phyloP scores from a whole-genome alignment of 2,113 vertebrate genomes.

The Grammomys dolichurus region DNA sequence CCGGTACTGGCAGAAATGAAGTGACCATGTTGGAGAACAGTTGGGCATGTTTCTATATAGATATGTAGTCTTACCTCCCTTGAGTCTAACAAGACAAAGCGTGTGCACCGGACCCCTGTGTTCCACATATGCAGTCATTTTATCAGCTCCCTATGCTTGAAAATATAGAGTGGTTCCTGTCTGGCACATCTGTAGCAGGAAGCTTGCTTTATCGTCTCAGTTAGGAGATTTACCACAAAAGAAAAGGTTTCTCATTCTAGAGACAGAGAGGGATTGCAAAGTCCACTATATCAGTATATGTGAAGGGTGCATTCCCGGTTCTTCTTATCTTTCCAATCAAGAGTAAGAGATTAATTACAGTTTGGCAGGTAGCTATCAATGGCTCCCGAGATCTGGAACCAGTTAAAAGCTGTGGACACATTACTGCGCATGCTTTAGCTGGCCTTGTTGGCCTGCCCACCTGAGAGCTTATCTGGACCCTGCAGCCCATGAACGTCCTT shows the following conservation, averaged over 20 bases:
- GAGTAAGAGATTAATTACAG: neutral
- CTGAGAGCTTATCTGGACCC: neutral
- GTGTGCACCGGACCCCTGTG: neutral
- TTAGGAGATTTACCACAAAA: neutral
- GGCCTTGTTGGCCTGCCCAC: neutral
- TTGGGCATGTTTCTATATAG: neutral
- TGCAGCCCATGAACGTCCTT: neutral
- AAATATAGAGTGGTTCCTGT: neutral
- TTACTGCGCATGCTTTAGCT: neutral
- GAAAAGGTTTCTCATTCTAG: neutral
- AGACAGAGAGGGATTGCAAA: neutral
- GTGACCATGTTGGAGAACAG: neutral
- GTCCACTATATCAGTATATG: neutral
- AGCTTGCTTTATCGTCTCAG: neutral
- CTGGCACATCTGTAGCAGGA: neutral
- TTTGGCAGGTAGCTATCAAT: neutral
- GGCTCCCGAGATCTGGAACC: neutral
- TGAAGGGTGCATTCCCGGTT: neutral
- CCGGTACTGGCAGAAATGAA: neutral
- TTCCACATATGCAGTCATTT: neutral
- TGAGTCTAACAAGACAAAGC: neutral
- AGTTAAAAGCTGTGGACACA: neutral
- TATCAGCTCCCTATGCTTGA: neutral
- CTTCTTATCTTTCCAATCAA: neutral
- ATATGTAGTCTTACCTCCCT: neutral